Evolutionary conservation across 2,888 invertebrate genomes (phyloP), one percentile per base, ranked within the genome.

Genomic region (Caenorhabditis angaria): DNA sequence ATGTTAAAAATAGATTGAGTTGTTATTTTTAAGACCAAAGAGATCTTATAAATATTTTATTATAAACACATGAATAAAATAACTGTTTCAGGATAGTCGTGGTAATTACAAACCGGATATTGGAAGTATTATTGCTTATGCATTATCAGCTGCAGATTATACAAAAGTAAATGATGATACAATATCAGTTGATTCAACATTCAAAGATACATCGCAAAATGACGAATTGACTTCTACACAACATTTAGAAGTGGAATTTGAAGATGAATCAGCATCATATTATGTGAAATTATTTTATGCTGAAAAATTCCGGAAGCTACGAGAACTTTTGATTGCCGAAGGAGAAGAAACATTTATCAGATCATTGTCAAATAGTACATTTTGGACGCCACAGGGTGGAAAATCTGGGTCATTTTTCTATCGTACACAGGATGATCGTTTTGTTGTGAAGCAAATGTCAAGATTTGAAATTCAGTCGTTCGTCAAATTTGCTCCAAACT

Each of bases 321-420:
- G 99, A 70, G 88, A 89, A 73, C 83, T 90, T 55, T 89, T 92
- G 28, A 89, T 91, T 70, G 90, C 91, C 3, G 91, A 90, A 29
- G 92, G 85, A 51, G 88, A 87, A 57, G 76, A 82, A n/a, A 77
- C 78, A 20, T 94, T 92, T 88, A 92, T 94, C n/a, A 91, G 94
- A 12, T 95, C 95, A 25, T 90, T 96, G 63, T 92, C 93, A 47
- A 91, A 92, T 76, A 94, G 94, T 87, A 91, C 93, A 47, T 93
- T 92, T 63, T 97, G 96, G 96, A 93, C 93, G 56, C 95, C 97
- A 77, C 84, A 82, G 60, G 99, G 97, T 4, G 99, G 99, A 35
- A 99, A 99, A 89, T 97, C 97, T 0, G 97, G 97, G 0, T 96
- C 95, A 8, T 92, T 93, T 35, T 99, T 99, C 90, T 93, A 94